phyloP scores from a whole-genome alignment of 1,140 invertebrate species.

The Tribolium madens region DNA sequence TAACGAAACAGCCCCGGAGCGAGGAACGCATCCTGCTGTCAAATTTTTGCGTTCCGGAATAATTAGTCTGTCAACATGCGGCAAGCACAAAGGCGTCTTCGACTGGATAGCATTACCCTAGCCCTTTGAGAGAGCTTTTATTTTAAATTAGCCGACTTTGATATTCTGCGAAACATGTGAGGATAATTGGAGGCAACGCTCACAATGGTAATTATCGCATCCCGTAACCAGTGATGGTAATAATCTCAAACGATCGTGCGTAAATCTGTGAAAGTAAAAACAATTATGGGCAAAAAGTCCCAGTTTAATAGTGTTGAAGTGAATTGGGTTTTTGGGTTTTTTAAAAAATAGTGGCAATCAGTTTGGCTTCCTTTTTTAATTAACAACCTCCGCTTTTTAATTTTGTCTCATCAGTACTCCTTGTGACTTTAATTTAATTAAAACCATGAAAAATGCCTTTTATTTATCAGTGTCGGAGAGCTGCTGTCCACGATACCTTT shows the following conservation, averaged over 20 bases:
- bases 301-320: background rate
- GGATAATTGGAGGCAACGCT: constrained; percentile 52
- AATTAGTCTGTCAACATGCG: constrained; percentile 54
- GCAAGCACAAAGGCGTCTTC: constrained; percentile 53
- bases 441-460: constrained; percentile 54
- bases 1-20: constrained; percentile 19
- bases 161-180: constrained; percentile 53
- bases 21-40: constrained; percentile 47
- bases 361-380: constrained; percentile 59
- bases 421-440: constrained; percentile 61
- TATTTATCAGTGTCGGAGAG: constrained; percentile 55
- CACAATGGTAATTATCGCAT: constrained; percentile 48
- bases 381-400: constrained; percentile 60
- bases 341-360: constrained; percentile 57
- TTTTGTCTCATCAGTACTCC: constrained; percentile 58
- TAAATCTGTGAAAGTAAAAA: constrained; percentile 16
- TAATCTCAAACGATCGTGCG: constrained; percentile 18
- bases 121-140: constrained; percentile 50
- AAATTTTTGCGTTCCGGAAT: constrained; percentile 51
- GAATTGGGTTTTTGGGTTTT: constrained; percentile 22
- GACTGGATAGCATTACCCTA: constrained; percentile 41
- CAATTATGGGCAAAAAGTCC: background rate
- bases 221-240: constrained; percentile 27
- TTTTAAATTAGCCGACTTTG: constrained; percentile 53
- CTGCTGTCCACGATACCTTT: background rate